These are phyloP conservation scores for Heloderma charlesbogerti DNA, from an alignment of 2,113 vertebrate species.

Conservation along the genomic window DNA sequence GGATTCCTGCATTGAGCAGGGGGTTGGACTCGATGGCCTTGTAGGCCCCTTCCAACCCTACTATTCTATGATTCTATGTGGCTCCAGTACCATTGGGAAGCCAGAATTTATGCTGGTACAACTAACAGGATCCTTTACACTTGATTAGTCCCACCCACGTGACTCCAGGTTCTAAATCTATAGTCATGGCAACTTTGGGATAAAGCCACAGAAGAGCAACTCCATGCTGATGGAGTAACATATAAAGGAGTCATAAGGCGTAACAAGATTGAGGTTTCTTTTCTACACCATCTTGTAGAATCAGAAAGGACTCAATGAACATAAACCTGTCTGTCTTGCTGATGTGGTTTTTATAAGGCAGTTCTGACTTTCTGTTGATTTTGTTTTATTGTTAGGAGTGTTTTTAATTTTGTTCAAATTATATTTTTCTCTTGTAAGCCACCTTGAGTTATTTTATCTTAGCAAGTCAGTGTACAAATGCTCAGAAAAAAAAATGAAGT, in stretches of 20 bases:
- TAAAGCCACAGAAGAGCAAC: background rate
- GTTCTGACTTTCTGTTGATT: background rate
- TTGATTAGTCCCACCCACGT: no score
- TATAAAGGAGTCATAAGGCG: background rate
- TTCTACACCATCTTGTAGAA: background rate
- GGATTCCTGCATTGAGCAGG: no score
- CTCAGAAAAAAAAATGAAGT: no score
- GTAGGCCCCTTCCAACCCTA: no score
- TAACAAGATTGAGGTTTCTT: background rate
- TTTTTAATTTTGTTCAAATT: background rate
- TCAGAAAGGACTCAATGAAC: background rate
- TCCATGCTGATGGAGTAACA: background rate
- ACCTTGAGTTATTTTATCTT: background rate
- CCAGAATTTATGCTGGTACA: no score
- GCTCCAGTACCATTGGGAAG: background rate
- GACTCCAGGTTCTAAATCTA: background rate
- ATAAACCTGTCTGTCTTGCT: background rate
- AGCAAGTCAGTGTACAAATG: background rate
- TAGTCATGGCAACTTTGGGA: no score
- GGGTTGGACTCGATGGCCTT: no score
- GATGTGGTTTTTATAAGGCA: background rate
- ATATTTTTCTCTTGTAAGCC: background rate
- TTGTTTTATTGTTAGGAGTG: background rate
- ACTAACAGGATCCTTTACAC: background rate
- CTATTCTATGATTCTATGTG: no score